Percentiles rank a stretch among this genome's conserved stretches.
phyloP scores from a whole-genome alignment of 2,888 invertebrate species.

The Linnaemya tessellans region DNA sequence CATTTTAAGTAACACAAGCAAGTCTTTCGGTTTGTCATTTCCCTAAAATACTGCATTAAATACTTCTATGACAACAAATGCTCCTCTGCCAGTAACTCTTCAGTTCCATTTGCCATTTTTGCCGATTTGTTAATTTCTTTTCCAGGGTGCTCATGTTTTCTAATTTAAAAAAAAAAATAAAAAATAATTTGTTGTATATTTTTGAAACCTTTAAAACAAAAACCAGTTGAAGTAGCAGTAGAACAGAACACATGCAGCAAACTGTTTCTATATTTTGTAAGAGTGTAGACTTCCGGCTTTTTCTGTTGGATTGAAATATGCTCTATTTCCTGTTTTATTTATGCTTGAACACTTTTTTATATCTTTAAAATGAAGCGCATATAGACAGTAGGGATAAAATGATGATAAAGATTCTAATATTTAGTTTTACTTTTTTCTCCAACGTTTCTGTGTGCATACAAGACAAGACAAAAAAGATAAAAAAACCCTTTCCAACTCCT shows the following conservation, averaged over 20 bases:
- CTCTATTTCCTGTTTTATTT: slow-evolving; percentile 68
- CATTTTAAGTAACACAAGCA: neutral
- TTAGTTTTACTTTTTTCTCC: neutral
- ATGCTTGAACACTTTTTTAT: slow-evolving; percentile 69
- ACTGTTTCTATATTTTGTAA: neutral
- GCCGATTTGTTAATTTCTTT: slow-evolving; percentile 66
- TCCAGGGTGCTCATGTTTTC: neutral
- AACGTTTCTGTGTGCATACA: slow-evolving; percentile 23
- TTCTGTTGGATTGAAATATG: slow-evolving; percentile 64
- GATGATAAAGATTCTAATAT: slow-evolving; percentile 50
- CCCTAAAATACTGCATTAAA: slow-evolving; percentile 39
- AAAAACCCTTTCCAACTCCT: slow-evolving; percentile 6
- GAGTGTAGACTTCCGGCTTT: slow-evolving; percentile 52
- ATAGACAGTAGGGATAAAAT: slow-evolving; percentile 51
- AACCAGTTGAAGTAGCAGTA: slow-evolving; percentile 10
- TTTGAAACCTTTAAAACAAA: slow-evolving; percentile 20
- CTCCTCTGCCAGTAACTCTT: neutral
- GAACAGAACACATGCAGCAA: neutral
- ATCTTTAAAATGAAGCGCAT: slow-evolving; percentile 52
- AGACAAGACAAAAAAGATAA: neutral
- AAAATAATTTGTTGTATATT: neutral
- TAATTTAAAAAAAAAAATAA: slow-evolving; percentile 6
- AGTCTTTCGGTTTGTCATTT: slow-evolving; percentile 18
- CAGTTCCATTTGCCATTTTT: slow-evolving; percentile 31
- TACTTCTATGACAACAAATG: slow-evolving; percentile 20